Evolutionary conservation across 2,888 invertebrate genomes (phyloP).

Genomic region (Embidobia sp.): DNA sequence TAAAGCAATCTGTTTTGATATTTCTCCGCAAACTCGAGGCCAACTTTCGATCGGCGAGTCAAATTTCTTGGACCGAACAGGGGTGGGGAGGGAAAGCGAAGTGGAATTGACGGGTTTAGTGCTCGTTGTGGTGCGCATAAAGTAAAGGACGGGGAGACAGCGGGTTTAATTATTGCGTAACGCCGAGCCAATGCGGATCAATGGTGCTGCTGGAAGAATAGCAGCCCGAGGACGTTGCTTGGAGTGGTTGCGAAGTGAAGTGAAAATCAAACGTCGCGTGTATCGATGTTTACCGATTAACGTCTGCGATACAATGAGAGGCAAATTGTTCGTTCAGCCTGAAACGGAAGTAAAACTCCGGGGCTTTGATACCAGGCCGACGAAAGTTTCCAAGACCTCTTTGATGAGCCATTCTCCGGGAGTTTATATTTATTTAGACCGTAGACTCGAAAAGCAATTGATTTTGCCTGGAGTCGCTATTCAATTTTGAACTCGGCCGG

Average conservation of each 20-base stretch:
- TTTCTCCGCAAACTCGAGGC: slow-evolving; percentile 14
- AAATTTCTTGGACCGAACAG: slow-evolving; percentile 6
- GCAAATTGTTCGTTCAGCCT: slow-evolving; percentile 45
- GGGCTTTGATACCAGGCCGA: slow-evolving; percentile 24
- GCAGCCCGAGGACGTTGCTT: slow-evolving; percentile 38
- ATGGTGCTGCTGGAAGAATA: slow-evolving; percentile 28
- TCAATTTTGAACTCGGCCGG: slow-evolving; percentile 1
- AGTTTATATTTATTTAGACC: slow-evolving; percentile 35
- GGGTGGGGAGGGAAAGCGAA: neutral
- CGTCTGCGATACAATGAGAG: slow-evolving; percentile 50
- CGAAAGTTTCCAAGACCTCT: slow-evolving; percentile 30
- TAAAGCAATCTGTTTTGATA: slow-evolving; percentile 37
- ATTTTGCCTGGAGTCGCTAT: slow-evolving; percentile 6
- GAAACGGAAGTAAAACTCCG: slow-evolving; percentile 44
- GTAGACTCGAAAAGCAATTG: slow-evolving; percentile 18
- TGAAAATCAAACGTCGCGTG: slow-evolving; percentile 57
- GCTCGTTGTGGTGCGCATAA: slow-evolving; percentile 19
- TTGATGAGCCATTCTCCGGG: slow-evolving; percentile 24
- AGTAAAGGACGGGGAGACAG: neutral
- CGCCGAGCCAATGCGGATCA: slow-evolving; percentile 28
- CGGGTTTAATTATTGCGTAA: slow-evolving; percentile 37
- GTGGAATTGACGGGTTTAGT: slow-evolving; percentile 17
- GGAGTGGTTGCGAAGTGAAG: slow-evolving; percentile 41
- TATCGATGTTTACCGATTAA: slow-evolving; percentile 60
- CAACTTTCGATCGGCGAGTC: slow-evolving; percentile 9